Evolutionary conservation across 2,797 vertebrate genomes (phyloP).

Genomic region (Falco concolor): DNA sequence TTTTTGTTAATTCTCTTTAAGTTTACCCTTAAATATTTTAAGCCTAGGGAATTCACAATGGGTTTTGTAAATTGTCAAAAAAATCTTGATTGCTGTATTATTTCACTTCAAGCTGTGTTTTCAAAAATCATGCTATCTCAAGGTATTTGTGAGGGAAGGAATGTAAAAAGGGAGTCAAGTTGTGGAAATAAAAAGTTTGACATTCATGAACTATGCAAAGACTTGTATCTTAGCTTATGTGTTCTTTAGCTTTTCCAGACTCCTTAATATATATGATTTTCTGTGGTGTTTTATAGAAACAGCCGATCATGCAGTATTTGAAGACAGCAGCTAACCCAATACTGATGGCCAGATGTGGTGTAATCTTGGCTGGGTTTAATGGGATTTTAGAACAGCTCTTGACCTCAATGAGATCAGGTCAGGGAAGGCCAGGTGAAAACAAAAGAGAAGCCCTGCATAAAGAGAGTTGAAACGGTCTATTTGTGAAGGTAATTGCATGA

Average conservation of each 20-base stretch:
- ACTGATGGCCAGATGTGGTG: conserved; percentile 10
- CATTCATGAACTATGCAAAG: neutral
- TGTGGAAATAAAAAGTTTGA: neutral
- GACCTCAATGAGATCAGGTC: conserved; percentile 20
- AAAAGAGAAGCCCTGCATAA: conserved; percentile 26
- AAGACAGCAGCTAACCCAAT: neutral
- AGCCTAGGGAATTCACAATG: neutral
- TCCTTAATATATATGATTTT: neutral
- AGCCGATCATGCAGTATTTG: neutral
- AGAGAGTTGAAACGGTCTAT: conserved; percentile 22
- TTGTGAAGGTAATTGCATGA: conserved; percentile 50
- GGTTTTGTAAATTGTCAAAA: neutral
- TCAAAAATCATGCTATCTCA: neutral
- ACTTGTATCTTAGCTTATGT: neutral
- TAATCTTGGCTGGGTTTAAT: conserved; percentile 22
- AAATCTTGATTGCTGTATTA: neutral
- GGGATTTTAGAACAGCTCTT: conserved; percentile 25
- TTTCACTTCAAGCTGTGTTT: neutral
- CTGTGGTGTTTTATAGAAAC: neutral
- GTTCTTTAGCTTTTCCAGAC: neutral
- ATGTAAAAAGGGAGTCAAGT: neutral
- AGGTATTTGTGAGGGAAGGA: neutral
- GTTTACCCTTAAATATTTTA: neutral
- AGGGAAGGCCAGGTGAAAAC: conserved; percentile 34
- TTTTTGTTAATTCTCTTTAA: neutral